Percentiles rank a stretch among this genome's conserved stretches.
Evolutionary conservation across 2,888 invertebrate genomes (phyloP).

Genomic region (Petrolisthes manimaculis): DNA sequence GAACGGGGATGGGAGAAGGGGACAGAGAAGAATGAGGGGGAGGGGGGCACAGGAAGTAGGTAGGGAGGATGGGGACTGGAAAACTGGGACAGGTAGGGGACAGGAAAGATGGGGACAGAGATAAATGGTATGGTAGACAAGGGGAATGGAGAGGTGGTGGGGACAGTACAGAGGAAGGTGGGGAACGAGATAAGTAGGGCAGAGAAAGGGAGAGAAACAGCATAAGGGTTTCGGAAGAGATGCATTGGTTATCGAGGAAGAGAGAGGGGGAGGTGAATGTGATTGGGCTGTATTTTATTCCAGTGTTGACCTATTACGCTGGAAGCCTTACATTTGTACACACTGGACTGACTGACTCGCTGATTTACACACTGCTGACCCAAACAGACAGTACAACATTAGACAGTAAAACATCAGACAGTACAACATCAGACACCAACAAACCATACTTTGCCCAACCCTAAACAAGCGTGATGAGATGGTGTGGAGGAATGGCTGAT

Average conservation of each 20-base stretch:
- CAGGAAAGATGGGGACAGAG: background rate
- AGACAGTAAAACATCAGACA: too few species aligned
- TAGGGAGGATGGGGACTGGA: background rate
- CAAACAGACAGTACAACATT: too few species aligned
- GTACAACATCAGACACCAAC: too few species aligned
- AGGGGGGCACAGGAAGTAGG: background rate
- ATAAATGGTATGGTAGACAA: background rate
- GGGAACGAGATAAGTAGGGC: background rate
- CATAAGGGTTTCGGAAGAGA: background rate
- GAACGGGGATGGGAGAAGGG: background rate
- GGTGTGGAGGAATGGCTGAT: too few species aligned
- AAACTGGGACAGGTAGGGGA: background rate
- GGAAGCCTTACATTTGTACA: constrained; percentile 38
- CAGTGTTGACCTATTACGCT: constrained; percentile 38
- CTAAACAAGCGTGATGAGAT: too few species aligned
- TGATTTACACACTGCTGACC: too few species aligned
- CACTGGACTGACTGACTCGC: too few species aligned
- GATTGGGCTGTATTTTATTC: constrained; percentile 37
- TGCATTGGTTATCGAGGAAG: background rate
- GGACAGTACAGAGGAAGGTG: background rate
- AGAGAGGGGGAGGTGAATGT: constrained; percentile 8
- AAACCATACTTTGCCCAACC: too few species aligned
- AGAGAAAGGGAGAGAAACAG: background rate
- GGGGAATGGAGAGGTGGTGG: background rate
- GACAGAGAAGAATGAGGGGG: background rate